These are phyloP conservation scores for Agrochola litura DNA, from an alignment of 2,888 invertebrate genomes.

Conservation along the genomic window DNA sequence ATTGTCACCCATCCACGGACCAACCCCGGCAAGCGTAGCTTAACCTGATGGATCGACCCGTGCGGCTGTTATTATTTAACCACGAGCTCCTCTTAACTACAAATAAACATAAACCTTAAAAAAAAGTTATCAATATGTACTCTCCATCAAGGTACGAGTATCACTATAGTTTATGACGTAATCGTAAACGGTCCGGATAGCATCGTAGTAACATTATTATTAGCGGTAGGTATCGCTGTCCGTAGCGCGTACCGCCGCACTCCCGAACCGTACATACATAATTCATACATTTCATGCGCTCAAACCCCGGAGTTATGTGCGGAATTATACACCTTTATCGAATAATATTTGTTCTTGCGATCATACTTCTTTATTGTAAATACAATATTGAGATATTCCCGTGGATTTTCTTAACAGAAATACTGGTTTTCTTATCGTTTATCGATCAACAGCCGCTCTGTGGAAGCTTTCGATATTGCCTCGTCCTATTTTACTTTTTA, in stretches of 20 bases:
- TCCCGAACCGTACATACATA: conserved; percentile 70
- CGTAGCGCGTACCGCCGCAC: conserved; percentile 12
- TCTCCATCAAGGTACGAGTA: conserved; percentile 9
- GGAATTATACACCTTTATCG: conserved; percentile 66
- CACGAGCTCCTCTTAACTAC: no score
- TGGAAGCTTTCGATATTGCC: conserved; percentile 6
- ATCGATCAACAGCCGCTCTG: conserved; percentile 7
- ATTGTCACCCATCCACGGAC: no score
- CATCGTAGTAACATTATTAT: conserved; percentile 72
- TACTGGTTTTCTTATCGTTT: conserved; percentile 20
- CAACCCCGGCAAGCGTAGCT: no score
- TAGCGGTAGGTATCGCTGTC: conserved; percentile 69
- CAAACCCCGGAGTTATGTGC: conserved; percentile 75
- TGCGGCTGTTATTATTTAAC: no score
- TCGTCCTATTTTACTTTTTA: not conserved
- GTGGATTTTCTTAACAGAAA: conserved; percentile 41
- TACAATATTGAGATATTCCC: conserved; percentile 37
- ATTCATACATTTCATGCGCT: conserved; percentile 80
- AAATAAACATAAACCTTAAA: conserved; percentile 7
- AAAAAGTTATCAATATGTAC: not conserved
- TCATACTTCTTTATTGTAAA: conserved; percentile 50
- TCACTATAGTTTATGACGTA: conserved; percentile 45
- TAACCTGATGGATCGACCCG: no score
- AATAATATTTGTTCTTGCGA: conserved; percentile 66
- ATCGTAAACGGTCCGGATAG: conserved; percentile 61